phyloP scores from a whole-genome alignment of 2,797 vertebrate genomes.

The Gymnothorax reevesii region DNA sequence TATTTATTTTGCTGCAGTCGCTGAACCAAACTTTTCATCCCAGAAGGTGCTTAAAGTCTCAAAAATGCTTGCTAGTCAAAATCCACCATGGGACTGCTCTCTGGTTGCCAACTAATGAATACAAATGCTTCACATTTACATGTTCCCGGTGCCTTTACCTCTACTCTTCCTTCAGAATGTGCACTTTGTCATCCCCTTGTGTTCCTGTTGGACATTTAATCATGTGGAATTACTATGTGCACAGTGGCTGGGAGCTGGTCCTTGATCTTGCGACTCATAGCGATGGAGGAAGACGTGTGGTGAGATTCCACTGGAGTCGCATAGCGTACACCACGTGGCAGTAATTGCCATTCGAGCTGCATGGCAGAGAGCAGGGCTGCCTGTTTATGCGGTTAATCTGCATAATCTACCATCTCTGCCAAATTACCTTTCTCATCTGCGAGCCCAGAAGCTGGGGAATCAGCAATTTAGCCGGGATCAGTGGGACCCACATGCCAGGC shows the following conservation, averaged over 20 bases:
- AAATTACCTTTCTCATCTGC: conserved; percentile 47
- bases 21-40: neutral
- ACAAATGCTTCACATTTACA: conserved; percentile 43
- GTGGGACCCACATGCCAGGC: conserved; percentile 48
- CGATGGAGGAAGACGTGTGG: neutral
- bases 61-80: conserved; percentile 27
- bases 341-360: conserved; percentile 27
- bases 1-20: conserved; percentile 11
- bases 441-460: conserved; percentile 27
- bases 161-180: conserved; percentile 26
- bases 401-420: conserved; percentile 50
- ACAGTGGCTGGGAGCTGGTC: neutral
- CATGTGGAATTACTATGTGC: conserved; percentile 40
- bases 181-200: conserved; percentile 24
- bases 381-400: conserved; percentile 42
- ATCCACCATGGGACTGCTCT: conserved; percentile 32
- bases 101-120: conserved; percentile 46
- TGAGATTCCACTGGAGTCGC: conserved; percentile 17
- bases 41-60: conserved; percentile 48
- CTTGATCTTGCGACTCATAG: conserved; percentile 19
- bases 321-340: neutral
- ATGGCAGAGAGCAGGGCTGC: neutral
- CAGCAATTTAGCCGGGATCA: conserved; percentile 34
- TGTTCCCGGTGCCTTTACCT: conserved; percentile 40
- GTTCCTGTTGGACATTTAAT: conserved; percentile 46